Conservation (phyloP, 2,113 vertebrate species). For the Syngnathoides biaculeatus region DNA sequence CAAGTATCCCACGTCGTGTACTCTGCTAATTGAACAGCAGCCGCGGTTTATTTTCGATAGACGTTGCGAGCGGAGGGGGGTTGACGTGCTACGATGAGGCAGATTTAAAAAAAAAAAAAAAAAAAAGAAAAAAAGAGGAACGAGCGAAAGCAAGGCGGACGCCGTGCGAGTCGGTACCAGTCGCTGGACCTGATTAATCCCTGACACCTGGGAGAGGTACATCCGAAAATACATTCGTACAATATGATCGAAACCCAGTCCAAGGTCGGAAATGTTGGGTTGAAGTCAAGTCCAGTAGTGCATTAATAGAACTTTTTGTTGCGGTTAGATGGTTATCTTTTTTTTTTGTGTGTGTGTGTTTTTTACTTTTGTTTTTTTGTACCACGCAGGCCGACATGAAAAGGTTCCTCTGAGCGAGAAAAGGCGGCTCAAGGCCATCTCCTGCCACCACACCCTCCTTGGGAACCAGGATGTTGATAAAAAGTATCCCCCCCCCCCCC, state of each 20-base stretch:
- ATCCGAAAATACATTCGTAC: neutral
- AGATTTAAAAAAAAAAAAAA: no score
- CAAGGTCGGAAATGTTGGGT: no score
- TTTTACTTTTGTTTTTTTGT: neutral
- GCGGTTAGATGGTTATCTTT: neutral
- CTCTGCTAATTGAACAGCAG: neutral
- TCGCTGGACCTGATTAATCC: constrained; percentile 53
- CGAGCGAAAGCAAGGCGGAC: neutral
- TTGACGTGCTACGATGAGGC: constrained; percentile 23
- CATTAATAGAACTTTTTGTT: neutral
- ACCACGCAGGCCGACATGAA: neutral
- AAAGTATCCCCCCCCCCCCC: constrained; percentile 22
- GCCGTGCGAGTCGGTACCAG: constrained; percentile 58
- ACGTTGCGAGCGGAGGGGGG: neutral
- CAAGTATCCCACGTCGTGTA: neutral
- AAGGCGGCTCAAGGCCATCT: constrained; percentile 16
- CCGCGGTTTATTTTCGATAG: neutral
- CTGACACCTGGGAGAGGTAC: constrained; percentile 31
- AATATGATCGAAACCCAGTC: neutral
- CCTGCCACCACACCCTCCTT: constrained; percentile 52
- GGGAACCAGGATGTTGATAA: constrained; percentile 62
- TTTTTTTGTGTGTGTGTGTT: neutral
- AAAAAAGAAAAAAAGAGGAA: neutral
- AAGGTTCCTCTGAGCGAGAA: constrained; percentile 5
- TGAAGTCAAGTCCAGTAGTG: no score